Percentiles rank a stretch among this genome's conserved stretches.
Evolutionary conservation across 2,797 vertebrate species (phyloP).

Genomic region (Lophotriccus pileatus): DNA sequence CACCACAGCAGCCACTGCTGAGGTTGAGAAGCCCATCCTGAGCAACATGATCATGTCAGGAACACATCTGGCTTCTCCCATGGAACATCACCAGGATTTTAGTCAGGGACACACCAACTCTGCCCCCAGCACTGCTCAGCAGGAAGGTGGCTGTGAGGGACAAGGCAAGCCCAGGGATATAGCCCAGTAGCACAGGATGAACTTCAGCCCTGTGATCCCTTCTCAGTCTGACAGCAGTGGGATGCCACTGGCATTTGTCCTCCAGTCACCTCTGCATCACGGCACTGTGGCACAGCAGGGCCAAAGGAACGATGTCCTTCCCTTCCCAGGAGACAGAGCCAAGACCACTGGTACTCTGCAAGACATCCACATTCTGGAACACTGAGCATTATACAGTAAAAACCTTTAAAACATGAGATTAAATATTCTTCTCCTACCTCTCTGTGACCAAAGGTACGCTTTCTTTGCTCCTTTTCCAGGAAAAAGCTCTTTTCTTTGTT

Average conservation of each 20-base stretch:
- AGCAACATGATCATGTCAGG: accelerated
- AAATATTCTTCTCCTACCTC: background rate
- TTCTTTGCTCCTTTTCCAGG: background rate
- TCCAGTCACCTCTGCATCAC: background rate
- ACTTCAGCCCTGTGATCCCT: background rate
- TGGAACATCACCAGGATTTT: accelerated
- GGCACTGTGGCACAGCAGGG: background rate
- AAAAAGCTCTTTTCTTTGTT: background rate
- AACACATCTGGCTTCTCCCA: accelerated
- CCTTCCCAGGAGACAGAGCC: background rate
- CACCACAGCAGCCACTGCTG: accelerated
- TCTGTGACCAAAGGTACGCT: background rate
- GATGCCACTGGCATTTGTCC: background rate
- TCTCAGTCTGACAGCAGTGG: background rate
- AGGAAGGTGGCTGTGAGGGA: background rate
- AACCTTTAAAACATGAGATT: background rate
- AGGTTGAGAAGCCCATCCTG: background rate
- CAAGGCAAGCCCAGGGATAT: background rate
- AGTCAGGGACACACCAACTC: accelerated
- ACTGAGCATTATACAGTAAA: background rate
- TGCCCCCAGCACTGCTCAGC: background rate
- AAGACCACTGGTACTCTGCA: background rate
- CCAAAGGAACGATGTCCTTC: background rate
- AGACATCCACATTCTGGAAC: background rate
- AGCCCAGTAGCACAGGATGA: accelerated